Conservation (phyloP, 2,888 invertebrate genomes). For the Microplitis deprimator region DNA sequence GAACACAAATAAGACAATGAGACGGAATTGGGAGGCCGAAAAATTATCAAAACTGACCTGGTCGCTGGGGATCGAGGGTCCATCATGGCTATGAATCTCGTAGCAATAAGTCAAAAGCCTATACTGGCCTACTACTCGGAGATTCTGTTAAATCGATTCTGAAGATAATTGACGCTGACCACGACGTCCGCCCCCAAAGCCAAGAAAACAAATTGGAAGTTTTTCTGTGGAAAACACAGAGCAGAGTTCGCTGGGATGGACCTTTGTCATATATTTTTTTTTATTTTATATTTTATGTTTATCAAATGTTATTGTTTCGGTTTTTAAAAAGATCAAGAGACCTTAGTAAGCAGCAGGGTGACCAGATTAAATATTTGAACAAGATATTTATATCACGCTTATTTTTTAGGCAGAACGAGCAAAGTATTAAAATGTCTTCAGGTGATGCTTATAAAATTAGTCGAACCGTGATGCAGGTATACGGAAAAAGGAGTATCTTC, state of each 20-base stretch:
- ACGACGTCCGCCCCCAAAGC: conserved; percentile 42
- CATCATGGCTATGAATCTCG: too few species aligned
- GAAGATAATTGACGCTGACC: conserved; percentile 57
- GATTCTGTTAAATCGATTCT: conserved; percentile 56
- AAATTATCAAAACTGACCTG: too few species aligned
- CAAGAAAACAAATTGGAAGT: conserved; percentile 43
- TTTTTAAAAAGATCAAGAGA: neutral
- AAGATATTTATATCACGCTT: neutral
- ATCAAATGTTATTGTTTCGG: neutral
- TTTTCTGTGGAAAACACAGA: conserved; percentile 20
- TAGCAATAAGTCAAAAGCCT: neutral
- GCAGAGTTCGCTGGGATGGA: neutral
- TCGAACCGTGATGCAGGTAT: conserved; percentile 13
- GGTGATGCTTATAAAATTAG: conserved; percentile 12
- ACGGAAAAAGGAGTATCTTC: conserved; percentile 48
- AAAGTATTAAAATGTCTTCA: neutral
- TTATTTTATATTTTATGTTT: neutral
- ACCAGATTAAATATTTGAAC: neutral
- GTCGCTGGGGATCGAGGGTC: too few species aligned
- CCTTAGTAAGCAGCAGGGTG: neutral
- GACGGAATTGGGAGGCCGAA: too few species aligned
- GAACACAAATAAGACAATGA: too few species aligned
- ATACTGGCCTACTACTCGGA: conserved; percentile 16
- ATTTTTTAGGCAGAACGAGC: neutral
- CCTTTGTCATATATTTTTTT: conserved; percentile 18